Evolutionary conservation across 2,797 vertebrate genomes (phyloP), one percentile per base, ranked within the genome.

Genomic region (Typhlichthys subterraneus): DNA sequence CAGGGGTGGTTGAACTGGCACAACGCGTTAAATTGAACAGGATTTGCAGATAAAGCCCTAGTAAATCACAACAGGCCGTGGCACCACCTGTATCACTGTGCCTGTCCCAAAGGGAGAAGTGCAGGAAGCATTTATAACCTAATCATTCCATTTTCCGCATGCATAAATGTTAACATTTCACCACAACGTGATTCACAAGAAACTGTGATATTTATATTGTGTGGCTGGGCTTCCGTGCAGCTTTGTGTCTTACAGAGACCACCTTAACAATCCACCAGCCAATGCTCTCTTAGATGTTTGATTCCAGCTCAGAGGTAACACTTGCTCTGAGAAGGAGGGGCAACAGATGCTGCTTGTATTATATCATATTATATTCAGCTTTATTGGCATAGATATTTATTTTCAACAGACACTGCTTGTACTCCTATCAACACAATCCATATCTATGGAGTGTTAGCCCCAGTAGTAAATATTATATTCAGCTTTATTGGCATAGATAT

Each of bases 381-480:
- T 82, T 4, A 29, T 81, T 80, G 79, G 72, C 67, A 77, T 33
- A 62, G 50, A 77, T 66, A 72, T 79, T 74, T 78, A 74, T 76
- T 84, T 38, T 51, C 48, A 70, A 73, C 73, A 70, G 59, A 79
- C 61, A 1, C 46, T 11, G 57, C 79, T 70, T 77, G 69, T 65
- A 62, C 62, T 67, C 45, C 56, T 81, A 75, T 80, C 76, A 86
- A 76, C 70, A 75, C 78, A 72, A 78, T 73, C 61, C 60, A 83
- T 84, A 84, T 78, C 72, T 83, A 75, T 84, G 80, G 83, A 74
- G 73, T 75, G 84, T 84, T 81, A 66, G 75, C 80, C 87, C 76
- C 74, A 53, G 75, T 77, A 73, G 83, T 63, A 77, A 80, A 80
- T 77, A 81, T 80, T 80, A 74, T 86, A 75, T 83, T 67, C 75